phyloP scores from a whole-genome alignment of 1,140 invertebrate genomes.

The Lucilia sericata region DNA sequence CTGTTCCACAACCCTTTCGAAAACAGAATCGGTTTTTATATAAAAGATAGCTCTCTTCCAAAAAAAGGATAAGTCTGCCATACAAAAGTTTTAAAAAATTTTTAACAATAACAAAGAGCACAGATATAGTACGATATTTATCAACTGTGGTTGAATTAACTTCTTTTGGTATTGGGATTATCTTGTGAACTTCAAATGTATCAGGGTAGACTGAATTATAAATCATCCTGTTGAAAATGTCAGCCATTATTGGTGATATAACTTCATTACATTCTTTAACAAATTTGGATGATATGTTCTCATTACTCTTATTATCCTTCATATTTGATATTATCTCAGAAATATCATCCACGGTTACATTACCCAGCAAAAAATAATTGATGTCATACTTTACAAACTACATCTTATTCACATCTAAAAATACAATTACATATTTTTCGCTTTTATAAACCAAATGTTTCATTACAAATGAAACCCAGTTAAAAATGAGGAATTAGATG shows the following conservation, averaged over 20 bases:
- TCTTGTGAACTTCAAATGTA: conserved; percentile 4
- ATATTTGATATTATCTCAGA: not conserved
- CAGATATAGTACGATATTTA: not conserved
- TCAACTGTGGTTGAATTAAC: not conserved
- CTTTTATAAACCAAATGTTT: too few relatives aligned
- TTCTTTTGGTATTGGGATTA: not conserved
- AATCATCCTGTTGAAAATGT: not conserved
- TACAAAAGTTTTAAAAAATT: not conserved
- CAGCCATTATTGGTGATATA: not conserved
- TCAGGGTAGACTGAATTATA: not conserved
- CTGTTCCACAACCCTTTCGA: too few relatives aligned
- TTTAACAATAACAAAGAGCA: not conserved
- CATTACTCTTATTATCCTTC: not conserved
- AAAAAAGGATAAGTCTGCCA: not conserved
- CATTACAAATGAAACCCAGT: too few relatives aligned
- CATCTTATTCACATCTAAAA: too few relatives aligned
- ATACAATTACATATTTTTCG: too few relatives aligned
- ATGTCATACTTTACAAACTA: too few relatives aligned
- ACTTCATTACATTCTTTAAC: not conserved
- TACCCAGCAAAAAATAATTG: not conserved
- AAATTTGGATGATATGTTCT: not conserved
- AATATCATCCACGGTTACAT: not conserved
- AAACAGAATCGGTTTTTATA: too few relatives aligned
- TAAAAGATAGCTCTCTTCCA: not conserved
- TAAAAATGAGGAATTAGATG: too few relatives aligned